Evolutionary conservation across 2,113 vertebrate genomes (phyloP).

Genomic region (Hirundichthys speculiger): DNA sequence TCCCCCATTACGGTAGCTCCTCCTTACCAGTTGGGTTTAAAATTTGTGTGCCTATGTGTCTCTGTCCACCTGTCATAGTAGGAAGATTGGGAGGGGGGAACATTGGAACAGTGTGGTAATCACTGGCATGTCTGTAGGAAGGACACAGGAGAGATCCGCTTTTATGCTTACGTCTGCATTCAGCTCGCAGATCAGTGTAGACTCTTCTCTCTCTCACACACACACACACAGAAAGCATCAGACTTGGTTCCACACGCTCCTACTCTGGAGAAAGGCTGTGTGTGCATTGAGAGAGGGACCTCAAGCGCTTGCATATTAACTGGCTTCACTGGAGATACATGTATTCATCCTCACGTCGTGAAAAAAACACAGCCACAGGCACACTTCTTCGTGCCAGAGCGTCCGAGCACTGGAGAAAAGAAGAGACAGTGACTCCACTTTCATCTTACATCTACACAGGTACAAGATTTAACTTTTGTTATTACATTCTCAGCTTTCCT

Average conservation of each 20-base stretch:
- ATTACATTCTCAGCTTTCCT: constrained; percentile 15
- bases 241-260: constrained; percentile 38
- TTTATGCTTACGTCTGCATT: constrained; percentile 80
- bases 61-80: constrained; percentile 46
- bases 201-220: neutral
- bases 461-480: constrained; percentile 49
- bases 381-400: constrained; percentile 56
- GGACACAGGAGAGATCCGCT: constrained; percentile 68
- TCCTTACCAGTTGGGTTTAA: constrained; percentile 29
- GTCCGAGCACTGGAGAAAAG: constrained; percentile 41
- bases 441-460: constrained; percentile 59
- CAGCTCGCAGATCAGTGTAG: constrained; percentile 57
- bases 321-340: constrained; percentile 42
- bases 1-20: constrained; percentile 31
- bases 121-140: constrained; percentile 58
- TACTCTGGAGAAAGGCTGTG: constrained; percentile 52
- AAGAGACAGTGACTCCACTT: constrained; percentile 42
- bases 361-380: constrained; percentile 47
- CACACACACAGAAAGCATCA: constrained; percentile 27
- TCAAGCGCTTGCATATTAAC: constrained; percentile 55
- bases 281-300: constrained; percentile 57
- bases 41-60: constrained; percentile 7
- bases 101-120: constrained; percentile 58
- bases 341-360: constrained; percentile 42
- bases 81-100: neutral